Evolutionary conservation across 2,888 invertebrate genomes (phyloP).

Genomic region (Conus canariensis): DNA sequence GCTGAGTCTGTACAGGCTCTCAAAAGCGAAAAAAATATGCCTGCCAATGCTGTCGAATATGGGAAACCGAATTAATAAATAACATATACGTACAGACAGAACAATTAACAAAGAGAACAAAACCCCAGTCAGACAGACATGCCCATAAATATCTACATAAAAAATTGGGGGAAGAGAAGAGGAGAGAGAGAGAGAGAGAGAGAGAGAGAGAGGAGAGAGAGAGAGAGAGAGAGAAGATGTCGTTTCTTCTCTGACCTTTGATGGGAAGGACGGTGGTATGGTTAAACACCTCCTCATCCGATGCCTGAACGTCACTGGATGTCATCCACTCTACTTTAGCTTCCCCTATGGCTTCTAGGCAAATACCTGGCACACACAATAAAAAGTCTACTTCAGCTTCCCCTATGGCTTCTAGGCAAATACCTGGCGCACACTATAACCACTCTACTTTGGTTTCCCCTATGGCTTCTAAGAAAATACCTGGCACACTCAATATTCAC

Average conservation of each 20-base stretch:
- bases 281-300: conserved; percentile 74
- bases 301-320: conserved; percentile 74
- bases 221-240: too few relatives aligned
- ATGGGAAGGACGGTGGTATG: conserved; percentile 73
- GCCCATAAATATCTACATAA: neutral
- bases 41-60: too few relatives aligned
- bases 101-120: too few relatives aligned
- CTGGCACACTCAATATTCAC: too few relatives aligned
- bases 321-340: conserved; percentile 69
- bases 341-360: conserved; percentile 72
- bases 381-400: conserved; percentile 69
- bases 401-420: conserved; percentile 72
- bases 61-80: too few relatives aligned
- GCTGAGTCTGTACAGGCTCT: too few relatives aligned
- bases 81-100: too few relatives aligned
- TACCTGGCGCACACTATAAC: conserved; percentile 55
- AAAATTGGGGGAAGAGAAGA: neutral
- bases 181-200: neutral
- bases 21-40: too few relatives aligned
- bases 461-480: too few relatives aligned
- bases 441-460: neutral
- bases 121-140: neutral
- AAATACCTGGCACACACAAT: conserved; percentile 60
- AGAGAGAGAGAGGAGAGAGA: neutral
- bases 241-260: conserved; percentile 60